A percentile compares a stretch with the other conserved stretches of the same genome.
phyloP scores from a whole-genome alignment of 2,888 invertebrate genomes.

The Gymnosoma rotundatum region DNA sequence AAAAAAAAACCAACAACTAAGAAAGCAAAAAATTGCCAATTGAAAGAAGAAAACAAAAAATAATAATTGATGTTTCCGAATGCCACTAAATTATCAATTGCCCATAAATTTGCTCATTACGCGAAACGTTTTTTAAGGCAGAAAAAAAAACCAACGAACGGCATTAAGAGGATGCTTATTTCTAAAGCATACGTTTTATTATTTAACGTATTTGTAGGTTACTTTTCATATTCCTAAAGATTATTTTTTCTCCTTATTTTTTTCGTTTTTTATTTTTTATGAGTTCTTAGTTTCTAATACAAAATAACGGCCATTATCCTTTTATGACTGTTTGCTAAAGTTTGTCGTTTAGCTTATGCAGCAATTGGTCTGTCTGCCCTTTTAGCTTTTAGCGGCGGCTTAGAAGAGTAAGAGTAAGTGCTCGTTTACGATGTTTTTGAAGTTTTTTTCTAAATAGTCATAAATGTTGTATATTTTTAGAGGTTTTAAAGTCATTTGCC shows the following conservation, averaged over 20 bases:
- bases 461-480: constrained; percentile 62
- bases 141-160: constrained; percentile 20
- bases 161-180: constrained; percentile 15
- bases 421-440: constrained; percentile 46
- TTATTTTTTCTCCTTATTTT: background rate
- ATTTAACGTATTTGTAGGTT: constrained; percentile 3
- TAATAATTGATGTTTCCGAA: constrained; percentile 81
- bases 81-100: constrained; percentile 82
- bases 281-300: constrained; percentile 19
- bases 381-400: constrained; percentile 37
- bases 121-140: constrained; percentile 70
- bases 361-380: background rate
- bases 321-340: constrained; percentile 63
- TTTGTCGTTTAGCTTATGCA: constrained; percentile 43
- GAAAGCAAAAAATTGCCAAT: constrained; percentile 67
- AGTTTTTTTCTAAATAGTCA: constrained; percentile 56
- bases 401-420: constrained; percentile 29
- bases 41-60: constrained; percentile 48
- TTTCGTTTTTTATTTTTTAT: background rate
- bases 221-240: constrained; percentile 5
- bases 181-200: background rate
- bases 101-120: constrained; percentile 82
- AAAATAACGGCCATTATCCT: constrained; percentile 59
- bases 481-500: constrained; percentile 68
- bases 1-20: constrained; percentile 67